phyloP scores from a whole-genome alignment of 1,140 invertebrate genomes.

The Acromyrmex echinatior region DNA sequence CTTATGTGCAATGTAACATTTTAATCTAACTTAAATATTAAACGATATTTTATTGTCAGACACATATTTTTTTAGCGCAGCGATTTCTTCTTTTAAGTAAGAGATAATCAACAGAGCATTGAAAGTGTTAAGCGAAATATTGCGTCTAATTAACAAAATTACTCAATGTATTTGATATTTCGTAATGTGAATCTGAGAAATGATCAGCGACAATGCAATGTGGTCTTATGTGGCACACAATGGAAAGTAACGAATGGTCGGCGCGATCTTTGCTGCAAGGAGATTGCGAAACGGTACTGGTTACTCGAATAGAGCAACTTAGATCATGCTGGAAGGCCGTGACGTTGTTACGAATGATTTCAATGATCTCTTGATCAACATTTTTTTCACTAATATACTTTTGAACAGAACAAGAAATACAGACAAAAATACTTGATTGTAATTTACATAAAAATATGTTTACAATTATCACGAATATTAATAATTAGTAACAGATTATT shows the following conservation, averaged over 20 bases:
- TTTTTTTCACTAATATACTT: neutral
- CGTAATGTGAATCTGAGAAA: conserved; percentile 10
- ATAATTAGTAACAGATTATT: neutral
- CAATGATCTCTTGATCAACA: neutral
- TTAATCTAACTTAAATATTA: neutral
- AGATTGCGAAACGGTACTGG: conserved; percentile 61
- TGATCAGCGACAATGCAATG: conserved; percentile 9
- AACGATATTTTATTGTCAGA: neutral
- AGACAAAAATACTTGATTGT: neutral
- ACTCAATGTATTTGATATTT: neutral
- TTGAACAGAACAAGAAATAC: neutral
- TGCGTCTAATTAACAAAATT: neutral
- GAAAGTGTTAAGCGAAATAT: neutral
- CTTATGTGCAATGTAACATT: neutral
- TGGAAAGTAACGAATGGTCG: conserved; percentile 49
- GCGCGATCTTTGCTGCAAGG: conserved; percentile 54
- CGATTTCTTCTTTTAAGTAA: conserved; percentile 12
- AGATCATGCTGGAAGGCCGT: conserved; percentile 17
- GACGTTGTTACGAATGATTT: neutral
- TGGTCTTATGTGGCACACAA: conserved; percentile 16
- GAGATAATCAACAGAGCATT: neutral
- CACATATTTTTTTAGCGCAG: neutral
- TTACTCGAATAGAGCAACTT: conserved; percentile 31
- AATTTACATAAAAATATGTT: neutral
- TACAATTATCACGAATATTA: neutral